A percentile compares a stretch with the other conserved stretches of the same genome.
phyloP scores from a whole-genome alignment of 2,797 vertebrate species.

The Sebastiscus albofasciatus region DNA sequence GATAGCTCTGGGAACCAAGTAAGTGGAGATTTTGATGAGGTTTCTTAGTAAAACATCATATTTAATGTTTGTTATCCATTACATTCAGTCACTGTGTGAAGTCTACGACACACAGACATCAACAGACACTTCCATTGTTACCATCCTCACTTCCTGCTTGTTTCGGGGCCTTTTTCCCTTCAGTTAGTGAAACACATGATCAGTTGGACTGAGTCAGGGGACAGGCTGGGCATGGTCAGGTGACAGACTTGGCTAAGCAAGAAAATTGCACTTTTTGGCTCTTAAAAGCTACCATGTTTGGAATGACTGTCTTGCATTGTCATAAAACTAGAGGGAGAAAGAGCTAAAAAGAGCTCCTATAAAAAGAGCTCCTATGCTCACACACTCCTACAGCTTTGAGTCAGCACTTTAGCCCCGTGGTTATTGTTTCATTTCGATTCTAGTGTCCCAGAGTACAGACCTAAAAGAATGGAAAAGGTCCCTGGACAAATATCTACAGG shows the following conservation, averaged over 20 bases:
- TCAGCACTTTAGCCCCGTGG: slow-evolving; percentile 17
- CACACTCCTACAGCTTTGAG: slow-evolving; percentile 5
- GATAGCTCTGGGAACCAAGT: not conserved
- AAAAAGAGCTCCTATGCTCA: not conserved
- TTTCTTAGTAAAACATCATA: not conserved
- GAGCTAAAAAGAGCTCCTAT: not conserved
- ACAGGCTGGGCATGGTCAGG: slow-evolving; percentile 26
- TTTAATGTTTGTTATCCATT: not conserved
- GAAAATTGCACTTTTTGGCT: not conserved
- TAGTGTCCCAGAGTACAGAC: not conserved
- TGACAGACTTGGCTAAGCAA: slow-evolving; percentile 9
- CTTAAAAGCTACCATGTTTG: not conserved
- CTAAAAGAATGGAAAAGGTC: not conserved
- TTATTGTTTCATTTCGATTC: not conserved
- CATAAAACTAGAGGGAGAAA: not conserved
- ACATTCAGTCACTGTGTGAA: not conserved
- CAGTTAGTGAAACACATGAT: slow-evolving; percentile 45
- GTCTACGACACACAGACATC: not conserved
- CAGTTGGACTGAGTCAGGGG: slow-evolving; percentile 22
- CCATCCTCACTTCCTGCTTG: not conserved
- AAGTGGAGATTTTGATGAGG: not conserved
- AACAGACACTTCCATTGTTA: slow-evolving; percentile 18
- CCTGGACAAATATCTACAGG: not conserved
- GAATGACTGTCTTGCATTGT: not conserved
- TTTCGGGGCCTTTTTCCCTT: slow-evolving; percentile 3